phyloP scores from a whole-genome alignment of 2,888 invertebrate species.

The Clanis bilineata region DNA sequence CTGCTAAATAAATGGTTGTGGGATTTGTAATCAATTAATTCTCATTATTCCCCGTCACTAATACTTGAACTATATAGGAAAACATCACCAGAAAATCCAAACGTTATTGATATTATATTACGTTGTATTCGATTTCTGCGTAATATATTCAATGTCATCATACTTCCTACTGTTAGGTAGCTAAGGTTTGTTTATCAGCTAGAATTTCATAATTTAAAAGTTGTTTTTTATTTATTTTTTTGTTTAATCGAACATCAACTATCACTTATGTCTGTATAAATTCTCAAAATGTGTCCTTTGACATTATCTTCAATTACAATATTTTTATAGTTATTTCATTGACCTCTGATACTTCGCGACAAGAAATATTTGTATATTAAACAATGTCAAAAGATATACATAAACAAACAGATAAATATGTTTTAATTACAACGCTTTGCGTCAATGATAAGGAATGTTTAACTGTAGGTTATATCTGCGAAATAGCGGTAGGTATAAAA shows the following conservation, averaged over 20 bases:
- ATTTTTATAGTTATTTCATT: neutral
- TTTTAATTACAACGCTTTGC: constrained; percentile 37
- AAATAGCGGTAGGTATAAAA: neutral
- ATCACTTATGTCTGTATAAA: too few species aligned
- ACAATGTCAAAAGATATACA: constrained; percentile 38
- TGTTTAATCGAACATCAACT: too few species aligned
- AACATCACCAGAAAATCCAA: neutral
- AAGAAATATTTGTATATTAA: constrained; percentile 22
- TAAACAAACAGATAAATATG: constrained; percentile 37
- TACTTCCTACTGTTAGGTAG: neutral
- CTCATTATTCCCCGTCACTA: neutral
- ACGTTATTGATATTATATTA: neutral
- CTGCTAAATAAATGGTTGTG: neutral
- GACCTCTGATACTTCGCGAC: constrained; percentile 22
- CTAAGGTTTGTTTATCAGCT: too few species aligned
- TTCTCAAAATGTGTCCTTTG: too few species aligned
- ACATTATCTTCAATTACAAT: neutral
- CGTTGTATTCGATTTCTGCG: neutral
- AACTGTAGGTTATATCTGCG: constrained; percentile 8
- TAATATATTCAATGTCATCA: neutral
- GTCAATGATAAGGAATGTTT: constrained; percentile 39
- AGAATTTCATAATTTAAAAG: too few species aligned
- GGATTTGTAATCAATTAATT: neutral
- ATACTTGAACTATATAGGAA: neutral
- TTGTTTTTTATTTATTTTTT: too few species aligned